Base-by-base conservation (phyloP, 2,888 invertebrate species). In the Glaucopsyche alexis region DNA sequence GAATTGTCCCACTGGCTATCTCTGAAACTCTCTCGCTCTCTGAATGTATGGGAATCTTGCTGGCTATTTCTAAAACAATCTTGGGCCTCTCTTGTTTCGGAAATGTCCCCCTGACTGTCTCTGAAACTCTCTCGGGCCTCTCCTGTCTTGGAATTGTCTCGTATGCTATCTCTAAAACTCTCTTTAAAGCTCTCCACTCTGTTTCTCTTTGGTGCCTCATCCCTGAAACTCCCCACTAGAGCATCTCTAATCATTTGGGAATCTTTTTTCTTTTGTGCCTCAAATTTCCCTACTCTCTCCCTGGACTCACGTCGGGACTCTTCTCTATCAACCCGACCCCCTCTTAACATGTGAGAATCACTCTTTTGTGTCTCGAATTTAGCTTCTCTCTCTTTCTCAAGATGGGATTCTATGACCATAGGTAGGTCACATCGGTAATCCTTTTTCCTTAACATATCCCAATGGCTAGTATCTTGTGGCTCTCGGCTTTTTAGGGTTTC, bases 1-100 rank as follows among this genome's bases (percentile, higher is more conserved):
- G 78, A 71, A 16, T 13, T 29, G 50, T 52, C 72, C 47, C 72
- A 71, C 72, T 84, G 84, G 85, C 84, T 81, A 19, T 60, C 60
- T 60, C 60, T 60, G 13, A 60, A 60, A 29, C 29, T 60, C 29
- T 60, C 29, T 29, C 29, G 47, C 11, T 9, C 47, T 1, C 13
- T 9, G 1, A 13, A 13, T 13, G 47, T 9, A 8, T 47, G 11
- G 47, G 2, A 47, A 0, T 47, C 47, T 13, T 8, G 42, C 42
- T 42, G 55, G 55, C 13, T 11, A 13, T 7, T 1, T 38, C 60
- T 60, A 1, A 29, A 60, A 13, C 60, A 14, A 29, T 60, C 29
- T 14, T 2, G 60, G 29, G 11, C 60, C 14, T 60, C 29, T 11
- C 29, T 55, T 7, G 14, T 29, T 14, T 60, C 29, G 60, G 29